Percentiles rank a stretch among this genome's conserved stretches.
phyloP scores from a whole-genome alignment of 2,113 vertebrate species.

The Bettongia penicillata region DNA sequence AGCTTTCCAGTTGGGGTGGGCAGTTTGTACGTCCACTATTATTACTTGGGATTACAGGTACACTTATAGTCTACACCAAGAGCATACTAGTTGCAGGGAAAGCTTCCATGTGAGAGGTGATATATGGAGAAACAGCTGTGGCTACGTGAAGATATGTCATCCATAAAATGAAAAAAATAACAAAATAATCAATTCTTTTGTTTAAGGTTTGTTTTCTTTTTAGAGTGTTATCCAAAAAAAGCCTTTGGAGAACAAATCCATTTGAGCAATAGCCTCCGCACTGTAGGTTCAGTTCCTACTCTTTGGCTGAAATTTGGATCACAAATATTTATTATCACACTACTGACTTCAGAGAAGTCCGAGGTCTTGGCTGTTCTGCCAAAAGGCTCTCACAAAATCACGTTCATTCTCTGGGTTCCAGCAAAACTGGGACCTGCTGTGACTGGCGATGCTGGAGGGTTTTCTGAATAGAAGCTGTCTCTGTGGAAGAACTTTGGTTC shows the following conservation, averaged over 20 bases:
- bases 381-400: not conserved
- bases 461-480: not conserved
- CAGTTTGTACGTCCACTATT: not conserved
- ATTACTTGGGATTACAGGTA: not conserved
- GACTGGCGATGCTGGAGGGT: not conserved
- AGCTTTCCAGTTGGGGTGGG: not conserved
- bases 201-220: not conserved
- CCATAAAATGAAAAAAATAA: not conserved
- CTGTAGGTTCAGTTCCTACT: not conserved
- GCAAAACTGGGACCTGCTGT: not conserved
- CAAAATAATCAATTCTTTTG: not conserved
- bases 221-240: not conserved
- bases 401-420: not conserved
- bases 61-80: not conserved
- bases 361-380: not conserved
- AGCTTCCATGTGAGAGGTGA: not conserved
- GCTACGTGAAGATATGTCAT: too few species aligned
- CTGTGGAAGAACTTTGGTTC: not conserved
- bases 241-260: not conserved
- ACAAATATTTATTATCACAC: not conserved
- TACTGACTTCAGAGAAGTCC: not conserved
- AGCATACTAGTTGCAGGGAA: not conserved
- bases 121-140: not conserved
- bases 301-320: not conserved
- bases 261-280: not conserved